Conservation (phyloP, 2,888 invertebrate species). For the Ichneumoninae sp. region DNA sequence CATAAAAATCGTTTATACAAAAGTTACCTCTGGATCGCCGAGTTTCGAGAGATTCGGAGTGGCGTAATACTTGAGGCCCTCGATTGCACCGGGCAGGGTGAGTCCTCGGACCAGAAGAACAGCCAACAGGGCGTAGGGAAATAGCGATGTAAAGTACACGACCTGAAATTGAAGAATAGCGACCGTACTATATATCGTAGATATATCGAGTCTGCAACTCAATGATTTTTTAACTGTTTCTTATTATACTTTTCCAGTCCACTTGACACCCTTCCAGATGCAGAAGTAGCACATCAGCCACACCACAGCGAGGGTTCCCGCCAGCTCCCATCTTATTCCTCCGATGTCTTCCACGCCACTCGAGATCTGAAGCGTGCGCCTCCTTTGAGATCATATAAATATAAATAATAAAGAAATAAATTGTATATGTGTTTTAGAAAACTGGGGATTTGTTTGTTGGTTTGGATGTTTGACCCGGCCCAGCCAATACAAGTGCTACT, state of each 20-base stretch:
- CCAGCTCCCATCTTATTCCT: conserved; percentile 96
- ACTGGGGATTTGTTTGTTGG: too few relatives aligned
- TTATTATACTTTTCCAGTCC: conserved; percentile 95
- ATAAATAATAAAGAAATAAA: not conserved
- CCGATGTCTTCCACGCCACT: conserved; percentile 96
- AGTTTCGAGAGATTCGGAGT: conserved; percentile 97
- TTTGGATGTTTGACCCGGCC: too few relatives aligned
- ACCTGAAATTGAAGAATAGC: conserved; percentile 84
- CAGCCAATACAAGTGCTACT: too few relatives aligned
- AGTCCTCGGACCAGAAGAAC: conserved; percentile 95
- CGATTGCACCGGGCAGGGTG: conserved; percentile 95
- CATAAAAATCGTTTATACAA: conserved; percentile 10
- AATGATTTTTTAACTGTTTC: conserved; percentile 5
- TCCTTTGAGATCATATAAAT: conserved; percentile 86
- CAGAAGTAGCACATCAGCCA: conserved; percentile 99
- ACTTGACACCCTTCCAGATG: conserved; percentile 99
- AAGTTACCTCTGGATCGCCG: conserved; percentile 92
- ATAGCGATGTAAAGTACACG: conserved; percentile 99
- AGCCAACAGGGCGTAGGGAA: conserved; percentile 95
- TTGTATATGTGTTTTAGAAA: too few relatives aligned
- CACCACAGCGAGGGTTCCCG: conserved; percentile 94
- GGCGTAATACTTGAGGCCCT: conserved; percentile 96
- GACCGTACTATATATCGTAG: not conserved
- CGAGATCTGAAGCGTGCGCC: conserved; percentile 96
- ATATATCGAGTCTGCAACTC: not conserved